Conservation (phyloP, 1,140 invertebrate species). For the Olivierus martensii region DNA sequence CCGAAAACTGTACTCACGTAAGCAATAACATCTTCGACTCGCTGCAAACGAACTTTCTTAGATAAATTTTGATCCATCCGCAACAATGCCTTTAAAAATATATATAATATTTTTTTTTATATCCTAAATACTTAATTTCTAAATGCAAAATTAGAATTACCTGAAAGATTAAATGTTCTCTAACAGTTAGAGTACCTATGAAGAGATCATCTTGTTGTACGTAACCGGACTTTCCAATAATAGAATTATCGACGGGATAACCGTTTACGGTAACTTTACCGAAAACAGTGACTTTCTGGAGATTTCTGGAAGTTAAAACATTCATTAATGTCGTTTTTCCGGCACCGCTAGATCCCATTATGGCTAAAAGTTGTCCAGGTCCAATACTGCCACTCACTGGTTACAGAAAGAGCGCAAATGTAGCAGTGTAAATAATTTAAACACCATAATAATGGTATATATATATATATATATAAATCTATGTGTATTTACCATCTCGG, state of each 20-base stretch:
- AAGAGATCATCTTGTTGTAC: slow-evolving; percentile 94
- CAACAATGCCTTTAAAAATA: slow-evolving; percentile 55
- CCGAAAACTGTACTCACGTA: slow-evolving; percentile 44
- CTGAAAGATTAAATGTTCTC: slow-evolving; percentile 83
- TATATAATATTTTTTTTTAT: background rate
- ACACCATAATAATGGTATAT: too few species aligned
- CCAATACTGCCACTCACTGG: slow-evolving; percentile 68
- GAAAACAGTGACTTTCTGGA: slow-evolving; percentile 48
- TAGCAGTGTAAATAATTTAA: too few species aligned
- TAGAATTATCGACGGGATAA: slow-evolving; percentile 34
- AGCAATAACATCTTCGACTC: slow-evolving; percentile 79
- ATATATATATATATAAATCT: too few species aligned
- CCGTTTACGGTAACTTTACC: slow-evolving; percentile 56
- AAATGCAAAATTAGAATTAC: slow-evolving; percentile 41
- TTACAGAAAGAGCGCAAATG: too few species aligned
- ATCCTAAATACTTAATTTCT: too few species aligned
- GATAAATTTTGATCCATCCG: slow-evolving; percentile 75
- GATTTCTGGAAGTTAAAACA: slow-evolving; percentile 63
- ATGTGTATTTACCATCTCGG: too few species aligned
- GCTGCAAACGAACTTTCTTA: slow-evolving; percentile 53
- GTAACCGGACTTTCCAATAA: slow-evolving; percentile 53
- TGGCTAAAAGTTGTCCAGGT: slow-evolving; percentile 76
- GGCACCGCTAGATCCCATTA: slow-evolving; percentile 88
- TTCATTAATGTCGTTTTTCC: slow-evolving; percentile 94
- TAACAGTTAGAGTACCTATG: slow-evolving; percentile 77